Conservation (phyloP, 2,888 invertebrate genomes). For the Spodoptera exigua region DNA sequence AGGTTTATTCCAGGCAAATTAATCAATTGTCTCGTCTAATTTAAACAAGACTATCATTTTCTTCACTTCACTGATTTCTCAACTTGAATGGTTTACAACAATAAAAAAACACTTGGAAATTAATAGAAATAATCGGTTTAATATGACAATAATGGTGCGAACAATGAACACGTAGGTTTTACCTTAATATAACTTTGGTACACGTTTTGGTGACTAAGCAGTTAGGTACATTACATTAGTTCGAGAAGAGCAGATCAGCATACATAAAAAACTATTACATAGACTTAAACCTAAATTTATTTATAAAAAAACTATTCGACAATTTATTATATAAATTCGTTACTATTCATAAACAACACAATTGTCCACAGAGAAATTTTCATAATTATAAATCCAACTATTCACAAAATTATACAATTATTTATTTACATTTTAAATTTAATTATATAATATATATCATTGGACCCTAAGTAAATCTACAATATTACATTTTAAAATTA, state of each 20-base stretch:
- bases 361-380: constrained; percentile 26
- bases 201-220: constrained; percentile 42
- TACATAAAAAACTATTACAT: constrained; percentile 33
- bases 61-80: background rate
- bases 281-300: constrained; percentile 25
- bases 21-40: background rate
- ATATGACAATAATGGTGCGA: constrained; percentile 53
- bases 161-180: constrained; percentile 58
- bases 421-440: constrained; percentile 41
- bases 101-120: constrained; percentile 38
- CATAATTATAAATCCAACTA: constrained; percentile 52
- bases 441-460: constrained; percentile 50
- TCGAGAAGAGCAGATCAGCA: constrained; percentile 26
- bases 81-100: constrained; percentile 1
- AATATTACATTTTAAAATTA: constrained; percentile 39
- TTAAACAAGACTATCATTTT: background rate
- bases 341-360: constrained; percentile 35
- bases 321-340: constrained; percentile 52
- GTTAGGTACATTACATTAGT: constrained; percentile 19
- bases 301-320: constrained; percentile 47
- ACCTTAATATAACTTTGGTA: constrained; percentile 48
- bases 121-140: constrained; percentile 46
- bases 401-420: constrained; percentile 38
- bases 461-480: constrained; percentile 70
- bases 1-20: no score